phyloP scores from a whole-genome alignment of 2,888 invertebrate genomes.

The Brachyptera putata region DNA sequence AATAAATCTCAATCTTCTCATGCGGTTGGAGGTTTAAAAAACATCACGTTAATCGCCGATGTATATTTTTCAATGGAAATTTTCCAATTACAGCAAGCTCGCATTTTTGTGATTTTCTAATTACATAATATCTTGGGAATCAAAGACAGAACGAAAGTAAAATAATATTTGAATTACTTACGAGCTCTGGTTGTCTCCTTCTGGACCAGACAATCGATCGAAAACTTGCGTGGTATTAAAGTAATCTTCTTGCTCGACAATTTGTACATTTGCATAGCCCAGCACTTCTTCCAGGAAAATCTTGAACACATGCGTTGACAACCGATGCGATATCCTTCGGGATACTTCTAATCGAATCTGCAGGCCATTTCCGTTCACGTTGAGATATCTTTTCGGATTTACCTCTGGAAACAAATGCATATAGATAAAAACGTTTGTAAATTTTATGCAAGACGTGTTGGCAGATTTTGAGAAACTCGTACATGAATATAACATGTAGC shows the following conservation, averaged over 20 bases:
- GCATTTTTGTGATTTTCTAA: too few relatives aligned
- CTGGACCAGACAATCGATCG: conserved; percentile 40
- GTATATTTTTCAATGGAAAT: too few relatives aligned
- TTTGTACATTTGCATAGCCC: conserved; percentile 47
- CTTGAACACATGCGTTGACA: conserved; percentile 54
- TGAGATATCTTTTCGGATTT: conserved; percentile 47
- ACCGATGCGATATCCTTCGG: conserved; percentile 52
- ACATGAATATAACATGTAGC: too few relatives aligned
- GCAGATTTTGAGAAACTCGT: too few relatives aligned
- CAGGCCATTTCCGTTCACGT: conserved; percentile 43
- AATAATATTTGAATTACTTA: too few relatives aligned
- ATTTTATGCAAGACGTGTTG: too few relatives aligned
- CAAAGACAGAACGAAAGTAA: too few relatives aligned
- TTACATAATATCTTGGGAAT: too few relatives aligned
- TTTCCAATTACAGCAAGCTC: too few relatives aligned
- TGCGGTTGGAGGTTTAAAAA: too few relatives aligned
- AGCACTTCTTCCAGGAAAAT: conserved; percentile 53
- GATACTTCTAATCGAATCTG: conserved; percentile 53
- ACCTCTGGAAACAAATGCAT: conserved; percentile 44
- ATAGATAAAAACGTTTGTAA: background rate
- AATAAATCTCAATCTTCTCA: too few relatives aligned
- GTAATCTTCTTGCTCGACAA: conserved; percentile 46
- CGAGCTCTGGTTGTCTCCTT: conserved; percentile 35
- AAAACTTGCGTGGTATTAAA: conserved; percentile 44
- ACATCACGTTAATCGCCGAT: too few relatives aligned